These are phyloP conservation scores for Psilanteris sp. DNA, from an alignment of 1,140 invertebrate genomes.

Conservation along the genomic window DNA sequence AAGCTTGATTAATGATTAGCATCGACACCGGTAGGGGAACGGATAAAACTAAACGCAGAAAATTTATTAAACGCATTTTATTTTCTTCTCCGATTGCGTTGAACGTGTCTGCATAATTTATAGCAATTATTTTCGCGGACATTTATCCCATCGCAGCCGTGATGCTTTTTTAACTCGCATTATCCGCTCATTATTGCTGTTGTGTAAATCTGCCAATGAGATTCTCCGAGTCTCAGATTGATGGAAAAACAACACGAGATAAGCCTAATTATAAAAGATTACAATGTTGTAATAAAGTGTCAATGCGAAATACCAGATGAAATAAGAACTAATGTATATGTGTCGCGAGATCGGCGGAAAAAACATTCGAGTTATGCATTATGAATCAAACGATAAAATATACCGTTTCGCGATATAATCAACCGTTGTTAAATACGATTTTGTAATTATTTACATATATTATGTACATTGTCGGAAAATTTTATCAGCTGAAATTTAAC, in stretches of 20 bases:
- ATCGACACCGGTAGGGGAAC: too few species aligned
- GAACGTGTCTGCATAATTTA: slow-evolving; percentile 13
- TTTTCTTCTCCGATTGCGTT: too few species aligned
- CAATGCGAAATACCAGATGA: slow-evolving; percentile 26
- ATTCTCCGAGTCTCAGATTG: slow-evolving; percentile 12
- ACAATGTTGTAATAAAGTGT: slow-evolving; percentile 51
- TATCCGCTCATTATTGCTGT: slow-evolving; percentile 14
- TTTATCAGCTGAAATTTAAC: too few species aligned
- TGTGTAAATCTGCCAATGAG: slow-evolving; percentile 21
- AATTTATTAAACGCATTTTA: too few species aligned
- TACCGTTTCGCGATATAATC: slow-evolving; percentile 36
- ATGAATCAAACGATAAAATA: slow-evolving; percentile 28
- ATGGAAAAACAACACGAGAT: slow-evolving; percentile 20
- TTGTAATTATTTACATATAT: slow-evolving; percentile 31
- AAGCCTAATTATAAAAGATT: slow-evolving; percentile 36
- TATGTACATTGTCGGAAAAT: too few species aligned
- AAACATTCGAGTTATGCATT: slow-evolving; percentile 31
- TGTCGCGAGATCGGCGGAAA: background rate
- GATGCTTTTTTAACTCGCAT: slow-evolving; percentile 12
- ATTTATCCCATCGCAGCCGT: background rate
- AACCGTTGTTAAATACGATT: slow-evolving; percentile 9
- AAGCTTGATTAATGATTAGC: slow-evolving; percentile 26
- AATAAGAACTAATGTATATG: slow-evolving; percentile 19
- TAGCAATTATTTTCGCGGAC: slow-evolving; percentile 10
- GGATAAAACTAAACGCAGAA: too few species aligned